Percentiles rank a stretch among this genome's conserved stretches.
Conservation (phyloP, 2,888 invertebrate species). For the Pseudococcus viburni region DNA sequence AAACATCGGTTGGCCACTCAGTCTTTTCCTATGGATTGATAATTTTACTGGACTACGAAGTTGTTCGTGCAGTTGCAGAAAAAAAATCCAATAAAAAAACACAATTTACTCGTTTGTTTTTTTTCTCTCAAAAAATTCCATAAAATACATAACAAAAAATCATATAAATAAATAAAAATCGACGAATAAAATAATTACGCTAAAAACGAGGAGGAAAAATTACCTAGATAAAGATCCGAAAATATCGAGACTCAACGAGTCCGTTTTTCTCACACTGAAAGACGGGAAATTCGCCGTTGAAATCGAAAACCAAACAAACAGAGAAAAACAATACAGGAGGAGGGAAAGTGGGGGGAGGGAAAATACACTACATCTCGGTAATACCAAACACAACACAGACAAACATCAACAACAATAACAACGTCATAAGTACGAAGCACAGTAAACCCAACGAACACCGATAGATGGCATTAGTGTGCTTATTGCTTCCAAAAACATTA, state of each 20-base stretch:
- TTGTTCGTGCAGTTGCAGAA: no score
- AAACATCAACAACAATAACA: neutral
- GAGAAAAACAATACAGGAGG: neutral
- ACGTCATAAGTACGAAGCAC: neutral
- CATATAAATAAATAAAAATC: neutral
- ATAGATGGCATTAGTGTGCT: neutral
- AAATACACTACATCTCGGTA: neutral
- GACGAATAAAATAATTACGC: neutral
- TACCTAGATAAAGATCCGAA: neutral
- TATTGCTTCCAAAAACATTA: neutral
- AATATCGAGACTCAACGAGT: neutral
- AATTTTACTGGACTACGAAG: no score
- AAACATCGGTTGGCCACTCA: no score
- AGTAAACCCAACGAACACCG: neutral
- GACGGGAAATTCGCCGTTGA: neutral
- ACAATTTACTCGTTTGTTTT: neutral
- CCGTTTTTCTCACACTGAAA: slow-evolving; percentile 6
- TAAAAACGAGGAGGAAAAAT: slow-evolving; percentile 34
- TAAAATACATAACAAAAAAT: slow-evolving; percentile 27
- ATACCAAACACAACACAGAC: neutral
- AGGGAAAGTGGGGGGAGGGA: no score
- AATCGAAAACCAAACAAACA: neutral
- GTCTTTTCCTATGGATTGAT: no score
- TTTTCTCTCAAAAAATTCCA: neutral
- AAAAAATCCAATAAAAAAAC: slow-evolving; percentile 14